Conservation (phyloP, 2,113 vertebrate genomes). For the Toxostoma redivivum region DNA sequence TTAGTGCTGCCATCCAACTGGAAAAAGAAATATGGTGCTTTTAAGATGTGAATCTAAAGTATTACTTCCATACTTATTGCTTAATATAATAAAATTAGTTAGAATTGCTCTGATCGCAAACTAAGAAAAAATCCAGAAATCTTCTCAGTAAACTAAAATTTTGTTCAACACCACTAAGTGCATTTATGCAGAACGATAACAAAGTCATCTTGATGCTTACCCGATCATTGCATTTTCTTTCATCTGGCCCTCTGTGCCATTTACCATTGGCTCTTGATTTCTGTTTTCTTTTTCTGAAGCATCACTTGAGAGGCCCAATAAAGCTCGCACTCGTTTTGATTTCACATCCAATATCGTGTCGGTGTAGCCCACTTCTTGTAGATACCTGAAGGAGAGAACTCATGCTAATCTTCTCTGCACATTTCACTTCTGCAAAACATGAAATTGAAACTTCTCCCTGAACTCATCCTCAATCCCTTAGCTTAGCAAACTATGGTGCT, state of each 20-base stretch:
- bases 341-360: slow-evolving; percentile 96
- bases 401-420: slow-evolving; percentile 9
- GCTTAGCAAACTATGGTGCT: slow-evolving; percentile 30
- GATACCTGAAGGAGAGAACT: slow-evolving; percentile 78
- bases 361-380: slow-evolving; percentile 95
- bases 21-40: neutral
- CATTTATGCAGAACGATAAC: neutral
- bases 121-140: neutral
- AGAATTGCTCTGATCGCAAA: neutral
- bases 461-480: neutral
- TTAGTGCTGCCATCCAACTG: neutral
- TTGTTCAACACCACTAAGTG: neutral
- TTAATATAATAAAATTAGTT: neutral
- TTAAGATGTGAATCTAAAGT: neutral
- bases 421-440: neutral
- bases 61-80: neutral
- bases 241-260: slow-evolving; percentile 85
- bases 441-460: slow-evolving; percentile 2
- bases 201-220: slow-evolving; percentile 68
- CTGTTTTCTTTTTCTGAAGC: slow-evolving; percentile 79
- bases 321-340: slow-evolving; percentile 87
- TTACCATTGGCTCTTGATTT: slow-evolving; percentile 87
- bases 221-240: slow-evolving; percentile 85
- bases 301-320: slow-evolving; percentile 89
- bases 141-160: neutral